Evolutionary conservation across 2,113 vertebrate genomes (phyloP).

Genomic region (Paramisgurnus dabryanus): DNA sequence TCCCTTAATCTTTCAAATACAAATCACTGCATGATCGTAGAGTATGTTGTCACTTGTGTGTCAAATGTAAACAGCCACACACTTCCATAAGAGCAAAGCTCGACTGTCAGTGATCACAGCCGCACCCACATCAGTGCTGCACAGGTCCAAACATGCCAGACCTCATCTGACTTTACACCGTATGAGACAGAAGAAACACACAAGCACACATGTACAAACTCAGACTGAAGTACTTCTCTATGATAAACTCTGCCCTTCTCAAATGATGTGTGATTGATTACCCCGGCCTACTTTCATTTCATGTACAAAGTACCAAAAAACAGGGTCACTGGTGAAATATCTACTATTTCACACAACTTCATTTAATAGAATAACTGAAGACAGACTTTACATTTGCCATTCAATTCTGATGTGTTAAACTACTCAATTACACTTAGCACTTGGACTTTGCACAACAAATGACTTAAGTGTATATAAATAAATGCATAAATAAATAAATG

Average conservation of each 20-base stretch:
- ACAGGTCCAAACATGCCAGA: constrained; percentile 24
- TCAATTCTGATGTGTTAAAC: no score
- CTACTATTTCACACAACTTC: no score
- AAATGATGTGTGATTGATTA: neutral
- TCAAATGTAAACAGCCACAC: neutral
- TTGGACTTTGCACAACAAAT: no score
- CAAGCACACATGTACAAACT: neutral
- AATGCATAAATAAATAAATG: no score
- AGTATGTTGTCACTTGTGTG: no score
- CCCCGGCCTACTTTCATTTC: neutral
- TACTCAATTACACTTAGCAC: no score
- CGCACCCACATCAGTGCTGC: constrained; percentile 4
- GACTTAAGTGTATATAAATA: no score
- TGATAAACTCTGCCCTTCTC: no score
- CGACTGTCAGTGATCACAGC: neutral
- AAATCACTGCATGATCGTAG: neutral
- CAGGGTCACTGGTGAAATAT: no score
- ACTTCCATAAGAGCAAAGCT: constrained; percentile 10
- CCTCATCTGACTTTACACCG: constrained; percentile 18
- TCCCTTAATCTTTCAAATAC: neutral
- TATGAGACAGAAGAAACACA: neutral
- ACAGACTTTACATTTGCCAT: no score
- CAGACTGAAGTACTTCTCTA: neutral
- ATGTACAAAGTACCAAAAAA: neutral
- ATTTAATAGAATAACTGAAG: no score